phyloP scores from a whole-genome alignment of 2,797 vertebrate species.

The Melanotaenia nigrans region DNA sequence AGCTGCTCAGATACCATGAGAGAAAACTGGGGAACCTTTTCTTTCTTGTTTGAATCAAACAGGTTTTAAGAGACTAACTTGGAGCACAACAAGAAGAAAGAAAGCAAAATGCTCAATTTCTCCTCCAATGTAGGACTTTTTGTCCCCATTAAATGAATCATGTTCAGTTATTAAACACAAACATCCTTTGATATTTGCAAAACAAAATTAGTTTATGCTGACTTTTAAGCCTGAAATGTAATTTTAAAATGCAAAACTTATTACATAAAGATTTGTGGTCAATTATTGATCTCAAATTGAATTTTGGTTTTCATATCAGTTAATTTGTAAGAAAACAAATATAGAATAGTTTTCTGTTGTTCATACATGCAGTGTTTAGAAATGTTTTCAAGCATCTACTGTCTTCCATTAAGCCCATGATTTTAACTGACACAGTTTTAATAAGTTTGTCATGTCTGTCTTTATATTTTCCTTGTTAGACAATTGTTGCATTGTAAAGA shows the following conservation, averaged over 20 bases:
- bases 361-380: conserved; percentile 3
- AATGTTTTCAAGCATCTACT: not conserved
- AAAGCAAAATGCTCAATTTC: conserved; percentile 9
- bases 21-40: conserved; percentile 14
- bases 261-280: not conserved
- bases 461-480: conserved; percentile 8
- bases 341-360: not conserved
- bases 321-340: conserved; percentile 9
- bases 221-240: conserved; percentile 3
- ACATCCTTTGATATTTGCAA: conserved; percentile 11
- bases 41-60: conserved; percentile 13
- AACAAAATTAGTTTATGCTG: conserved; percentile 4
- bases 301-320: conserved; percentile 9
- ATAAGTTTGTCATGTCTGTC: conserved; percentile 3
- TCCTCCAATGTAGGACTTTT: not conserved
- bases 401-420: not conserved
- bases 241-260: not conserved
- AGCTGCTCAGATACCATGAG: not conserved
- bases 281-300: not conserved
- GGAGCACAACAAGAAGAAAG: not conserved
- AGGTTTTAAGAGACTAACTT: conserved; percentile 17
- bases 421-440: conserved; percentile 12
- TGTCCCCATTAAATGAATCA: conserved; percentile 19
- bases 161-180: conserved; percentile 2
- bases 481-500: not conserved